Base-by-base conservation (phyloP, 2,797 vertebrate species). In the Apogon hyalosoma region DNA sequence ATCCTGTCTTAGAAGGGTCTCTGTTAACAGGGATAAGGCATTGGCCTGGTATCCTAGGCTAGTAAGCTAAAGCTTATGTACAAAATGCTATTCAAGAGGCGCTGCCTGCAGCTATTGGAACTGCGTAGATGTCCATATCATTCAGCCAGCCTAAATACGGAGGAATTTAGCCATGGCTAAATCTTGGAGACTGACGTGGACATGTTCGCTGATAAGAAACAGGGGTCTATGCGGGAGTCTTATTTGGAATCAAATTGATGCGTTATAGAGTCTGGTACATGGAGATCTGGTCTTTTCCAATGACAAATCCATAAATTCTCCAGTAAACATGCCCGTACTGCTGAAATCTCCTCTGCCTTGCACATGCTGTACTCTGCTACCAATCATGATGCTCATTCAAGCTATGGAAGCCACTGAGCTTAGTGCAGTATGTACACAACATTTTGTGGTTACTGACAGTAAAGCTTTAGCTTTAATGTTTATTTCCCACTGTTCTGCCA, bases 1-100 rank as follows among this genome's bases (percentile, higher is more conserved):
- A 97, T 97, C 96, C 95, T 93, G 92, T 94, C 94, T 97, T 96
- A 96, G 96, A 96, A 97, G 96, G 95, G 95, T 96, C 96, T 96
- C 94, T 97, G 97, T 96, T 97, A 97, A 97, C 96, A 98, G 86
- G 94, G 94, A 92, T 97, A 95, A 97, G 95, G 94, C 94, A 93
- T 93, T 95, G 90, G 90, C 91, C 92, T 92, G 94, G 92, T 95
- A 77, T 92, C 68, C 49, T 91, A 90, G 92, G 90, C 93, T 92
- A 94, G 93, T 92, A 93, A 94, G 91, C 94, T 92, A 94, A 91
- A 94, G 94, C 94, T 93, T 94, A 93, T 88, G 90, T 93, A 92
- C 92, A 95, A 94, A 94, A 93, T 79, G 84, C 91, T 90, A 94
- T 94, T 95, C 92, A 93, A 92, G 88, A 92, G 91, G 93, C 93